phyloP scores from a whole-genome alignment of 30 jellyfish, hydroid and myxozoan genomes.

The Chironex yamaguchii region DNA sequence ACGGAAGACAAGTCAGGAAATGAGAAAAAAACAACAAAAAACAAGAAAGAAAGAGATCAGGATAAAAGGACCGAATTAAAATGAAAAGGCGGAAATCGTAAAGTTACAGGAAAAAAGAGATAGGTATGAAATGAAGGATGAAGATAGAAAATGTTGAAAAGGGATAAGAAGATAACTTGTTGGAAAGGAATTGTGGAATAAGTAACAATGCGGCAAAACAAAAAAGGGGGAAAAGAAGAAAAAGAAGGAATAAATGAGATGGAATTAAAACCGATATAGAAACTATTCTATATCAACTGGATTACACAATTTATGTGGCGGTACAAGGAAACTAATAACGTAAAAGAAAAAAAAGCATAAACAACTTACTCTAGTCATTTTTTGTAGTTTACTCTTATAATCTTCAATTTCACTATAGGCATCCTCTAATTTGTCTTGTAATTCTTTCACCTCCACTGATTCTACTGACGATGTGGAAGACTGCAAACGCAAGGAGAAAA shows the following conservation, averaged over 20 bases:
- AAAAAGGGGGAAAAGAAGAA: no score
- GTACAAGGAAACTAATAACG: no score
- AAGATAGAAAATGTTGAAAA: neutral
- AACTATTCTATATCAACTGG: no score
- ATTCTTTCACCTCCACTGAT: slow-evolving; percentile 85
- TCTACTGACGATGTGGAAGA: slow-evolving; percentile 57
- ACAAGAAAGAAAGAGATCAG: neutral
- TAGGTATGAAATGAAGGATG: neutral
- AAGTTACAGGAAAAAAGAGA: neutral
- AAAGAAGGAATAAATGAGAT: no score
- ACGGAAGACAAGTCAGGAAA: no score
- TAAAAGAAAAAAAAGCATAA: no score
- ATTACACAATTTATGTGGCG: no score
- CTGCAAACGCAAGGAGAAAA: slow-evolving; percentile 1
- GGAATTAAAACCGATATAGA: no score
- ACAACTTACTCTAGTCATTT: slow-evolving; percentile 65
- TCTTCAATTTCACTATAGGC: slow-evolving; percentile 88
- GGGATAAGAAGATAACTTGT: no score
- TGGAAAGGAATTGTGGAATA: no score
- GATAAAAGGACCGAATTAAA: neutral
- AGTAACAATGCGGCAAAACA: no score
- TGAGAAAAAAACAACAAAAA: no score
- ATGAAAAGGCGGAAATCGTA: neutral
- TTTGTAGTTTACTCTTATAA: slow-evolving; percentile 81
- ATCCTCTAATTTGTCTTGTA: slow-evolving; percentile 85